These are phyloP conservation scores for Ooceraea biroi DNA, from an alignment of 1,140 invertebrate species.

Conservation along the genomic window DNA sequence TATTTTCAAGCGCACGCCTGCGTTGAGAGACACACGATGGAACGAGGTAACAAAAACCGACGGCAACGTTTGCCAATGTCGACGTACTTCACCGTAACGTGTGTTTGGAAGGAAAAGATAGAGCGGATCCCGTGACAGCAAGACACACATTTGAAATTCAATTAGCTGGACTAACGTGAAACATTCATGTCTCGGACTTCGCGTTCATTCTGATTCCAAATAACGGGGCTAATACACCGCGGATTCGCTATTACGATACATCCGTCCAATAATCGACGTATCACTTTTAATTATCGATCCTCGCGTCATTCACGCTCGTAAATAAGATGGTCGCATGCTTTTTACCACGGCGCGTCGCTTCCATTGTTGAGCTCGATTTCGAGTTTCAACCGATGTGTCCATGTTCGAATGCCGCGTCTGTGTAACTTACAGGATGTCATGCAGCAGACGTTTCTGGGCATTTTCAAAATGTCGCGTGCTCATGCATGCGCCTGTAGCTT, in stretches of 20 bases:
- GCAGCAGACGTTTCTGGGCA: neutral
- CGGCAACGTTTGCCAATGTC: conserved; percentile 26
- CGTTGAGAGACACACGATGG: conserved; percentile 26
- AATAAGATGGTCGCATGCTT: neutral
- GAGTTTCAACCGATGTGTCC: neutral
- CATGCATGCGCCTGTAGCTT: neutral
- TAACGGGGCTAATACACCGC: neutral
- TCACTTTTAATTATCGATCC: conserved; percentile 14
- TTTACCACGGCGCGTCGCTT: neutral
- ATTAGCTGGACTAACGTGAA: conserved; percentile 34
- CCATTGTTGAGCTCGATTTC: neutral
- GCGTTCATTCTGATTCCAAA: conserved; percentile 26
- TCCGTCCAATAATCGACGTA: neutral
- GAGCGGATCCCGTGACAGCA: conserved; percentile 33
- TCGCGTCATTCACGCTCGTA: neutral
- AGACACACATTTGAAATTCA: conserved; percentile 54
- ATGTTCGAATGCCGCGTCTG: neutral
- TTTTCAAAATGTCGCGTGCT: conserved; percentile 29
- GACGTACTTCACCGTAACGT: conserved; percentile 23
- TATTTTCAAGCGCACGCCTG: conserved; percentile 29
- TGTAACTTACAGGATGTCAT: neutral
- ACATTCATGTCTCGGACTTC: neutral
- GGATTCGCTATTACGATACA: neutral
- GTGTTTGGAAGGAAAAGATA: conserved; percentile 54
- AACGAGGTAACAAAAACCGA: conserved; percentile 40